Conservation (phyloP, 2,888 invertebrate genomes). For the Ferrisia virgata region DNA sequence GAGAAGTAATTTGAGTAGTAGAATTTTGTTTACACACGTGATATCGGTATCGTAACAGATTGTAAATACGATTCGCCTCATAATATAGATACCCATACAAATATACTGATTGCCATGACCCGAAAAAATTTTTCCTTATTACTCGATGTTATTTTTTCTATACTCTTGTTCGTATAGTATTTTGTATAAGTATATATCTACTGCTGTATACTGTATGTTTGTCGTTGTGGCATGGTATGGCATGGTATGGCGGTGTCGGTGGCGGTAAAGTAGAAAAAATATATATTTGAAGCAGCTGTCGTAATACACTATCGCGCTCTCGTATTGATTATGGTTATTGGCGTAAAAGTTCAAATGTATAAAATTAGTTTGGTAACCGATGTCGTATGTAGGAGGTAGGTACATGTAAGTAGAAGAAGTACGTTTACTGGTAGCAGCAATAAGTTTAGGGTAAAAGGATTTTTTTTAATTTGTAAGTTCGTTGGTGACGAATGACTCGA, state of each 20-base stretch:
- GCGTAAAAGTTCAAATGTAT: constrained; percentile 9
- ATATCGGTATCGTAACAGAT: constrained; percentile 25
- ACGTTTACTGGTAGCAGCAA: too few species aligned
- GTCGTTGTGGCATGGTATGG: too few species aligned
- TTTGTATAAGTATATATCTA: too few species aligned
- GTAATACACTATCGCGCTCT: background rate
- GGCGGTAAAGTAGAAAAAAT: background rate
- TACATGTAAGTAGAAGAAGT: too few species aligned
- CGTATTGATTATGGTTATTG: background rate
- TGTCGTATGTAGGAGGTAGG: background rate
- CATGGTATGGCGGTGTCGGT: background rate
- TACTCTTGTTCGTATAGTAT: background rate
- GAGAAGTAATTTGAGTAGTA: constrained; percentile 1
- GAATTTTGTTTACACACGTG: constrained; percentile 17
- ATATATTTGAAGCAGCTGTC: constrained; percentile 17
- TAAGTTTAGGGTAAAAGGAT: too few species aligned
- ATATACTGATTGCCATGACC: background rate
- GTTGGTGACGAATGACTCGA: background rate
- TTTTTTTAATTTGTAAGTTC: background rate
- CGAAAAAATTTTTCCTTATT: constrained; percentile 24
- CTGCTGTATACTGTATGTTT: too few species aligned
- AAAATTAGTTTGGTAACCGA: constrained; percentile 8
- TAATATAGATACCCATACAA: constrained; percentile 12
- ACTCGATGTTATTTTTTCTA: constrained; percentile 7
- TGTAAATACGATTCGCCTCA: constrained; percentile 22